Base-by-base conservation (phyloP, 2,888 invertebrate species). In the Himalopsyche anomala region DNA sequence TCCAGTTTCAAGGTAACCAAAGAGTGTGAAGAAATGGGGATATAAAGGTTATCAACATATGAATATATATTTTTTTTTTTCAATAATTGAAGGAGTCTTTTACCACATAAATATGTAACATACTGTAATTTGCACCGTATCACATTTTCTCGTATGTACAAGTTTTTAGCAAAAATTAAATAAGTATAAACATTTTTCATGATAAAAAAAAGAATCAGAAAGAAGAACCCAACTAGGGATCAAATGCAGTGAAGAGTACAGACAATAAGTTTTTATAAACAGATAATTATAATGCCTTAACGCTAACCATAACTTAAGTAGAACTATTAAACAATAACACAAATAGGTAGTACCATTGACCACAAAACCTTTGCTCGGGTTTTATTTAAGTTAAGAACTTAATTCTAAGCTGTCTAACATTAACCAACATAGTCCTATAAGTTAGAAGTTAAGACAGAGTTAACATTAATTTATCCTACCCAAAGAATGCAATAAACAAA, bases 331-430 rank as follows among this genome's bases (percentile, higher is more conserved):
- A 84, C 84, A 84, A 88, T 88, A 88, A 88, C 88, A 88, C 86
- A 84, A 85, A 86, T 88, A 85, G 83, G 69, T 85, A 83, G 83
- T 86, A 87, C 87, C 81, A 45, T 42, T 69, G 82, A 88, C 88
- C 88, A 88, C 88, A 88, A 88, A 86, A 88, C 87, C 87, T 88
- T 87, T 88, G 88, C 86, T 88, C 87, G 45, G 81, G 83, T 83
- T 56, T 81, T 80, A 80, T 87, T 85, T 62, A 80, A 79, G 81
- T 84, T 86, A 81, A 74, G 45, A 86, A 81, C 84, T 85, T 84
- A 84, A 56, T 62, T 82, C 85, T 86, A 86, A 85, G 85, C 84
- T 82, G 36, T 80, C 45, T 83, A 85, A 84, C 51, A 82, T 56
- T 80, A 85, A 82, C 62, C 38, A 85, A 38, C 56, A 80, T 80